Evolutionary conservation across 2,113 vertebrate species (phyloP).

Genomic region (Australoheros scitulus): DNA sequence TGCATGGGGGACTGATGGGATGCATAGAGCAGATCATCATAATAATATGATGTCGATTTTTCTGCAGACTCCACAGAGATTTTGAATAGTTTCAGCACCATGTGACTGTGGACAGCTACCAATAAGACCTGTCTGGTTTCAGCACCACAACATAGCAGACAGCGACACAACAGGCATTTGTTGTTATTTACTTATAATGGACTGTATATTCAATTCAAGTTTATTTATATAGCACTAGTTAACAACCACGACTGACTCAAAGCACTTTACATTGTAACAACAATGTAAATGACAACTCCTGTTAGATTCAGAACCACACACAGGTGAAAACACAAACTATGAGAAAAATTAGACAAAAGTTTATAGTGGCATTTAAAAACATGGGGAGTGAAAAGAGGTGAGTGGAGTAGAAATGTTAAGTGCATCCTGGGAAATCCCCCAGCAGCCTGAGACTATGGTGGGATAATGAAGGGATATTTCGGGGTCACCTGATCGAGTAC

Average conservation of each 20-base stretch:
- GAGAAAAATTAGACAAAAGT: neutral
- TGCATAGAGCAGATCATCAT: neutral
- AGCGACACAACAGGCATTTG: neutral
- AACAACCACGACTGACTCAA: neutral
- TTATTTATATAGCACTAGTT: neutral
- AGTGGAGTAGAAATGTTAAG: neutral
- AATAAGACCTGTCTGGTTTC: constrained; percentile 8
- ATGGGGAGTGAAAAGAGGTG: neutral
- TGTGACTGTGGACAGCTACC: neutral
- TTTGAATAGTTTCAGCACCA: constrained; percentile 43
- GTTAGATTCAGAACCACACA: neutral
- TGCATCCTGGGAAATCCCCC: neutral
- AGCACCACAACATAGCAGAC: constrained; percentile 29
- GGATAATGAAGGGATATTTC: neutral
- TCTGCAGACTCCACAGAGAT: neutral
- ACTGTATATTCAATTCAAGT: neutral
- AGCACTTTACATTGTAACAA: neutral
- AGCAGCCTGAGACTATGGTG: neutral
- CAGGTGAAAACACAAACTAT: neutral
- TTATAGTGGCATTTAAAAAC: neutral
- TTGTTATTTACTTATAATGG: too few species aligned
- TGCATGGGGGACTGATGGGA: neutral
- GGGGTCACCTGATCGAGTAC: neutral
- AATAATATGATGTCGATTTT: neutral
- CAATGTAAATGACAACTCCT: neutral